Percentiles rank a stretch among this genome's conserved stretches.
phyloP scores from a whole-genome alignment of 2,888 invertebrate genomes.

The Chouioia cunea region DNA sequence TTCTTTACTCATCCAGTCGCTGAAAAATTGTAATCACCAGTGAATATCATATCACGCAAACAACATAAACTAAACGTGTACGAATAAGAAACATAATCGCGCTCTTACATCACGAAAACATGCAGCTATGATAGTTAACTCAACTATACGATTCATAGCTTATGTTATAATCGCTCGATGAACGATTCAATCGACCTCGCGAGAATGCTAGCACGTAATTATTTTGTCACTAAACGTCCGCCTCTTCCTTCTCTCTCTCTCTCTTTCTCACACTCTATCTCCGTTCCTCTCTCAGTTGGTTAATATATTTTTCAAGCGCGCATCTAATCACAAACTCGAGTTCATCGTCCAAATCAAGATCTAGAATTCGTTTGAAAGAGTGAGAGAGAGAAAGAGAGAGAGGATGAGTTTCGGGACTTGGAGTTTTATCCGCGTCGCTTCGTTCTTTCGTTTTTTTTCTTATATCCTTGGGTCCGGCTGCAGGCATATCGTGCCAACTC shows the following conservation, averaged over 20 bases:
- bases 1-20: no score
- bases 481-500: constrained; percentile 14
- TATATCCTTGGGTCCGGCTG: neutral
- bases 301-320: no score
- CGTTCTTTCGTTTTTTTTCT: constrained; percentile 5
- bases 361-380: constrained; percentile 7
- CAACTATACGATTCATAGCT: constrained; percentile 26
- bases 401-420: constrained; percentile 38
- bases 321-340: neutral
- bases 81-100: constrained; percentile 31
- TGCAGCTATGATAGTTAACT: neutral
- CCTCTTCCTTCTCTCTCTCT: neutral
- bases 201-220: constrained; percentile 29
- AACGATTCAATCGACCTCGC: constrained; percentile 37
- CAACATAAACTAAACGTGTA: constrained; percentile 16
- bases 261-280: constrained; percentile 20
- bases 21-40: neutral
- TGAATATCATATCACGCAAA: constrained; percentile 21
- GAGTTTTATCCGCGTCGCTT: constrained; percentile 5
- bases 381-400: neutral
- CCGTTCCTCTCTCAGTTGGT: no score
- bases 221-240: constrained; percentile 24
- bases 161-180: neutral
- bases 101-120: constrained; percentile 7
- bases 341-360: constrained; percentile 34